A percentile compares a stretch with the other conserved stretches of the same genome.
Conservation (phyloP, 2,888 invertebrate genomes). For the Blastobasis lacticolella region DNA sequence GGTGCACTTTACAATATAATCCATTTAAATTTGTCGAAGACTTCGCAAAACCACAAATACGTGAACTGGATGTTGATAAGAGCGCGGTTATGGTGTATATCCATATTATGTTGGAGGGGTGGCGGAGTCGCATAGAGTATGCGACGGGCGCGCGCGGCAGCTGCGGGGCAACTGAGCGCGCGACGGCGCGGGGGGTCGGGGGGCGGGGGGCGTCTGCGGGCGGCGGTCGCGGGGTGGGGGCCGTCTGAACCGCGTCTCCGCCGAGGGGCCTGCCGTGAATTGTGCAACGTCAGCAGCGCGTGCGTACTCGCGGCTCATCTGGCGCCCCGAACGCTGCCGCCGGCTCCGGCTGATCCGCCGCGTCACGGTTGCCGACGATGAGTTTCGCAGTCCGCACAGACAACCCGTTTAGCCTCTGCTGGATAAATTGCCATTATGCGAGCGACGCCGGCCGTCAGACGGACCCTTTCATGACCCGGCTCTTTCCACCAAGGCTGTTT, state of each 20-base stretch:
- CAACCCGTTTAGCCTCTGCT: background rate
- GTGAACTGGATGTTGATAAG: slow-evolving; percentile 65
- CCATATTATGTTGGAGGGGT: slow-evolving; percentile 62
- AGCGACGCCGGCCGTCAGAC: slow-evolving; percentile 24
- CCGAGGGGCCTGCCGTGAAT: slow-evolving; percentile 45
- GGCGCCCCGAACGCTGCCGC: slow-evolving; percentile 17
- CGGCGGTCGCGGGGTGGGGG: background rate
- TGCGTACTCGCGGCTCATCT: slow-evolving; percentile 40
- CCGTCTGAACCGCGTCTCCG: slow-evolving; percentile 56
- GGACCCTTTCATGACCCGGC: slow-evolving; percentile 11
- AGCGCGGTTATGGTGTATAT: slow-evolving; percentile 67
- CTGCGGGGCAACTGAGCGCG: slow-evolving; percentile 64
- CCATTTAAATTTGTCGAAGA: slow-evolving; percentile 70
- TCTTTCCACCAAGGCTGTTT: slow-evolving; percentile 23
- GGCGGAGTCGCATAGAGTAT: slow-evolving; percentile 62
- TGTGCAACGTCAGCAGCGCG: slow-evolving; percentile 65
- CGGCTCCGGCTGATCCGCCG: background rate
- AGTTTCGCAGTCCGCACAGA: background rate
- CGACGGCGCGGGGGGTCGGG: slow-evolving; percentile 20
- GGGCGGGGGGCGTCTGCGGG: slow-evolving; percentile 20
- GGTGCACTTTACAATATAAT: slow-evolving; percentile 71
- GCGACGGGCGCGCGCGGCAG: slow-evolving; percentile 69
- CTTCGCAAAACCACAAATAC: slow-evolving; percentile 69
- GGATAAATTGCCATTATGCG: slow-evolving; percentile 23
- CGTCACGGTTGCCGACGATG: background rate